Percentiles rank a stretch among this genome's conserved stretches.
These are phyloP conservation scores for Lasaia peninsularis DNA, from an alignment of 1,140 invertebrate species.

Conservation along the genomic window DNA sequence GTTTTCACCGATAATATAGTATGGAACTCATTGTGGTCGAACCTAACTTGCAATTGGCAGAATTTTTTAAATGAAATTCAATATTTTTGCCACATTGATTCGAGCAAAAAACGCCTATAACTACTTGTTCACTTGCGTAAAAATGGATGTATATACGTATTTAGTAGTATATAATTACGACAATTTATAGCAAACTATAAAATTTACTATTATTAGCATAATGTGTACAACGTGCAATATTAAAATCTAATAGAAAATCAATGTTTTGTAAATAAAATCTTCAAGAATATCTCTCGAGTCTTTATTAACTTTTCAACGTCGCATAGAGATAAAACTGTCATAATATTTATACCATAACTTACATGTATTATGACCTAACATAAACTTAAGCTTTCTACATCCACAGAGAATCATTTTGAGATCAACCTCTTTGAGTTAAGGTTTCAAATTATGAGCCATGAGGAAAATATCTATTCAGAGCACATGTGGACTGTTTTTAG, in stretches of 20 bases:
- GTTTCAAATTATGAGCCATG: slow-evolving; percentile 46
- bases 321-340: slow-evolving; percentile 71
- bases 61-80: too few species aligned
- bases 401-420: slow-evolving; percentile 37
- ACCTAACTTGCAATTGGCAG: too few species aligned
- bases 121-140: background rate
- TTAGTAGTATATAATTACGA: background rate
- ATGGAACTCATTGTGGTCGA: too few species aligned
- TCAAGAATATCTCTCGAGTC: slow-evolving; percentile 16
- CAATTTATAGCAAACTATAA: slow-evolving; percentile 7
- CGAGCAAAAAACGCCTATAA: too few species aligned
- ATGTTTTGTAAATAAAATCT: slow-evolving; percentile 21
- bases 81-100: too few species aligned
- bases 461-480: slow-evolving; percentile 51
- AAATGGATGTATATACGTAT: background rate
- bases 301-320: slow-evolving; percentile 67
- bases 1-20: too few species aligned
- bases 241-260: slow-evolving; percentile 12
- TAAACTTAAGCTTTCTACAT: slow-evolving; percentile 63
- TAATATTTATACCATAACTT: slow-evolving; percentile 74
- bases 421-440: slow-evolving; percentile 45
- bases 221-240: background rate
- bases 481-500: slow-evolving; percentile 58
- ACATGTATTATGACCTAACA: slow-evolving; percentile 63
- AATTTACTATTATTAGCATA: background rate